Percentiles rank a stretch among this genome's conserved stretches.
These are phyloP conservation scores for Podarcis raffonei DNA, from an alignment of 2,113 vertebrate genomes.

Conservation along the genomic window DNA sequence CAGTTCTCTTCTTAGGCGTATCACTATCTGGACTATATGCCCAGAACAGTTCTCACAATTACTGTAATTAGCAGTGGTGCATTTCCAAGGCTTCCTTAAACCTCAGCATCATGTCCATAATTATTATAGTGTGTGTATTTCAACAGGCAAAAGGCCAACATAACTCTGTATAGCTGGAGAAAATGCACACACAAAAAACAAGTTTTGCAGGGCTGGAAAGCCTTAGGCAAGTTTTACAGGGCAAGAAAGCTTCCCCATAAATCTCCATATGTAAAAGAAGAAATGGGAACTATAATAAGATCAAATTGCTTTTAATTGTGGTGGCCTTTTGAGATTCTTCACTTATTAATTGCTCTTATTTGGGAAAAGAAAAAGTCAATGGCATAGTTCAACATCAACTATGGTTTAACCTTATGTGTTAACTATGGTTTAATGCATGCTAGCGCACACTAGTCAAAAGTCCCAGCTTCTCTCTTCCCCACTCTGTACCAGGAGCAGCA, in stretches of 20 bases:
- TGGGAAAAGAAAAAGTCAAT: neutral
- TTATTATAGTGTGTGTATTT: neutral
- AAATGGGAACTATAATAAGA: neutral
- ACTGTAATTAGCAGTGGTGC: neutral
- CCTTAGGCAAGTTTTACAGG: neutral
- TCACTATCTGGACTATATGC: neutral
- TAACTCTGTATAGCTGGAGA: neutral
- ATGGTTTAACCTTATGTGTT: too few relatives aligned
- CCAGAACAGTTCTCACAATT: neutral
- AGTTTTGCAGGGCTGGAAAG: neutral
- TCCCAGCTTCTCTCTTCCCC: too few relatives aligned
- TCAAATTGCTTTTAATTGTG: neutral
- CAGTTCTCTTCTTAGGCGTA: neutral
- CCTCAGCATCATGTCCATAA: neutral
- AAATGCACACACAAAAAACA: neutral
- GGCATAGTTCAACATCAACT: too few relatives aligned
- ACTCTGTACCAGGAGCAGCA: too few relatives aligned
- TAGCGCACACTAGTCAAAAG: too few relatives aligned
- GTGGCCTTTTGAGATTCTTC: neutral
- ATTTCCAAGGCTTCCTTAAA: neutral
- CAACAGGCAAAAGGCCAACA: neutral
- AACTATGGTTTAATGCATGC: too few relatives aligned
- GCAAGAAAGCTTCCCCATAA: neutral
- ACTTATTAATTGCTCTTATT: neutral
- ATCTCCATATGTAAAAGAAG: neutral